Evolutionary conservation across 2,888 invertebrate species (phyloP).

Genomic region (Brachylomia viminalis): DNA sequence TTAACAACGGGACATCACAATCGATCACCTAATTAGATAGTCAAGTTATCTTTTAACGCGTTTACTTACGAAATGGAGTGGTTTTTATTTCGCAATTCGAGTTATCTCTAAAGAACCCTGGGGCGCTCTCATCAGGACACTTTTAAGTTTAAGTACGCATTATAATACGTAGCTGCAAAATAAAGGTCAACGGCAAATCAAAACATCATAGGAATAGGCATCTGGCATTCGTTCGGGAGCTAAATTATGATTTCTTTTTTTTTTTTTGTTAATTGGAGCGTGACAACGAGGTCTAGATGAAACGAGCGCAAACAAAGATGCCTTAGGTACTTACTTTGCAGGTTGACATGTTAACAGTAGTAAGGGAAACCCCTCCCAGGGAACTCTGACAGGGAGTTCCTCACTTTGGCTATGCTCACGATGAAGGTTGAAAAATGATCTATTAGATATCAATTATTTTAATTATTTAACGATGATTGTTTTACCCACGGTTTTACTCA

Average conservation of each 20-base stretch:
- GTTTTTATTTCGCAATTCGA: conserved; percentile 71
- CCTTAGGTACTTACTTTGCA: neutral
- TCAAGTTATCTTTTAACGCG: conserved; percentile 74
- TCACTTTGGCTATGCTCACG: neutral
- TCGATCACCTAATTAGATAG: conserved; percentile 85
- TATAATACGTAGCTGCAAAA: conserved; percentile 28
- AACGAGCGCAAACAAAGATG: neutral
- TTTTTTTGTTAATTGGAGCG: neutral
- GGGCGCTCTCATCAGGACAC: conserved; percentile 72
- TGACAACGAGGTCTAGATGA: neutral
- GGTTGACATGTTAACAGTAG: neutral
- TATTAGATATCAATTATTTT: neutral
- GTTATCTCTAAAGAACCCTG: conserved; percentile 78
- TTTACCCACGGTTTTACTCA: neutral
- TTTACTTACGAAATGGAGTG: conserved; percentile 78
- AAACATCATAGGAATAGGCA: no score
- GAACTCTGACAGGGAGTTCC: neutral
- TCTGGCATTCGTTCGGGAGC: no score
- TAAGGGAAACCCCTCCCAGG: neutral
- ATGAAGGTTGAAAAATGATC: neutral
- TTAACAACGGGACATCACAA: conserved; percentile 75
- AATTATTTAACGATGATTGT: neutral
- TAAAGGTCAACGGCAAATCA: conserved; percentile 19
- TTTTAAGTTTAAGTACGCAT: conserved; percentile 16
- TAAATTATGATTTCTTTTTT: no score